Evolutionary conservation across 2,797 vertebrate genomes (phyloP).

Genomic region (Mionectes olivaceus): DNA sequence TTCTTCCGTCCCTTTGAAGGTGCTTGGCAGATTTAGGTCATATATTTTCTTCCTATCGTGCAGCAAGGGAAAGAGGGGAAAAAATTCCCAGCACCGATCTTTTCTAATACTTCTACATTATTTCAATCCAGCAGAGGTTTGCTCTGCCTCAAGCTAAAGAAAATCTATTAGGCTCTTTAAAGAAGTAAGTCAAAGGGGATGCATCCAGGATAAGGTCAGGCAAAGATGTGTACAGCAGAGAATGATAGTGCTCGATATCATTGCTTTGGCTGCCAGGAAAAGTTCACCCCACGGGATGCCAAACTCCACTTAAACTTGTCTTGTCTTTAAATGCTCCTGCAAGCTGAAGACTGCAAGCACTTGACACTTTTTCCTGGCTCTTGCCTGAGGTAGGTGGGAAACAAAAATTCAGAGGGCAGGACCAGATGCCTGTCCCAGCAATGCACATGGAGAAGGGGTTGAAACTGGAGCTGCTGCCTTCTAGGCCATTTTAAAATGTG

Average conservation of each 20-base stretch:
- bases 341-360: not conserved
- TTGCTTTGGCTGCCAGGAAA: constrained; percentile 38
- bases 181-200: constrained; percentile 61
- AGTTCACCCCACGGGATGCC: not conserved
- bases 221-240: constrained; percentile 58
- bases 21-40: constrained; percentile 77
- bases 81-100: constrained; percentile 70
- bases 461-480: not conserved
- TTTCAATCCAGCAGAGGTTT: constrained; percentile 73
- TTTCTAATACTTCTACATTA: constrained; percentile 75
- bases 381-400: not conserved
- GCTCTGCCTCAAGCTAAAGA: constrained; percentile 69
- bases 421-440: not conserved
- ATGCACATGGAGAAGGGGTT: not conserved
- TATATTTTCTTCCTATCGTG: constrained; percentile 59
- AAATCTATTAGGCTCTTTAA: constrained; percentile 73
- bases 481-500: not conserved
- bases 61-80: constrained; percentile 56
- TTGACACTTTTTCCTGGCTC: not conserved
- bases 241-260: constrained; percentile 26
- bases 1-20: constrained; percentile 65
- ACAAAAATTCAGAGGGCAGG: not conserved
- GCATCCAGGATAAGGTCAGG: constrained; percentile 48
- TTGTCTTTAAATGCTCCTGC: not conserved
- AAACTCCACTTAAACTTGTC: constrained; percentile 7